phyloP scores from a whole-genome alignment of 2,888 invertebrate genomes.

The Malachius bipustulatus region DNA sequence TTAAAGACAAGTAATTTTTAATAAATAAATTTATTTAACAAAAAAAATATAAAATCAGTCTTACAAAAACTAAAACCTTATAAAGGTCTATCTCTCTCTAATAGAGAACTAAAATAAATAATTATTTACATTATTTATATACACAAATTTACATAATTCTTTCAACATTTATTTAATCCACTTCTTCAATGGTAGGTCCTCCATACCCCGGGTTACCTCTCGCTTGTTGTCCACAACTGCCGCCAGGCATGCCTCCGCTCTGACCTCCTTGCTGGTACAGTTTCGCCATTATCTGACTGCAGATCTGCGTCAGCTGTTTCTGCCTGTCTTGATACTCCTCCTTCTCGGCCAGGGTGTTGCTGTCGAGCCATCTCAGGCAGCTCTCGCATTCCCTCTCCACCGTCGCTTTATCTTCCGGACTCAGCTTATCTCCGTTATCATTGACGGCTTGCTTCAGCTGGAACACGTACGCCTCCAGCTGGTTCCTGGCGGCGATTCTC shows the following conservation, averaged over 20 bases:
- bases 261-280: slow-evolving; percentile 31
- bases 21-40: no score
- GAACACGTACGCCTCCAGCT: slow-evolving; percentile 56
- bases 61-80: no score
- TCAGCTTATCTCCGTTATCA: slow-evolving; percentile 48
- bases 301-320: slow-evolving; percentile 36
- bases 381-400: slow-evolving; percentile 43
- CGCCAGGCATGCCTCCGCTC: slow-evolving; percentile 23
- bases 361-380: slow-evolving; percentile 52
- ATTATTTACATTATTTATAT: no score
- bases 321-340: slow-evolving; percentile 51
- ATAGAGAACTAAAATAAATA: no score
- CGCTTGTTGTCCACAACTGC: slow-evolving; percentile 21
- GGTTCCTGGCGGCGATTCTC: slow-evolving; percentile 53
- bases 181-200: slow-evolving; percentile 22
- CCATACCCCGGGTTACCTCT: slow-evolving; percentile 14
- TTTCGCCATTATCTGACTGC: slow-evolving; percentile 48
- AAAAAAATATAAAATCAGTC: no score
- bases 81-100: no score
- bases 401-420: slow-evolving; percentile 48
- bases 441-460: slow-evolving; percentile 52
- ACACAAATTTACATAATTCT: no score
- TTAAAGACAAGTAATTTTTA: no score
- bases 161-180: no score
- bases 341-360: slow-evolving; percentile 50